Evolutionary conservation across 2,888 invertebrate species (phyloP).

Genomic region (Argyresthia goedartella): DNA sequence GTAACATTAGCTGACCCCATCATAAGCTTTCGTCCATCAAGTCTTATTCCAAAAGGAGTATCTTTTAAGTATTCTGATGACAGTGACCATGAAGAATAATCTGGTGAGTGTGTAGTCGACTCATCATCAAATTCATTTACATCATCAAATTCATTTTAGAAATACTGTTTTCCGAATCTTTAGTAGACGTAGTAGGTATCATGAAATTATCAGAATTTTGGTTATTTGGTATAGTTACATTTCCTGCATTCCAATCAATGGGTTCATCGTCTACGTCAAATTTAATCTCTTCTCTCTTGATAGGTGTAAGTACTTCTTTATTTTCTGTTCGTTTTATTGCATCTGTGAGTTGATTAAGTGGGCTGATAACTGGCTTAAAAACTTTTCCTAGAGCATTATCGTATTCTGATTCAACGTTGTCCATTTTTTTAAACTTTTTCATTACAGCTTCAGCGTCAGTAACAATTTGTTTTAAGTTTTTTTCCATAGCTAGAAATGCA

Average conservation of each 20-base stretch:
- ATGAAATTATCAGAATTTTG: background rate
- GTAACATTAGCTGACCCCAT: too few relatives aligned
- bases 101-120: background rate
- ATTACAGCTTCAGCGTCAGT: too few relatives aligned
- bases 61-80: conserved; percentile 1
- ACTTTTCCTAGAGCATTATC: background rate
- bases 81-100: background rate
- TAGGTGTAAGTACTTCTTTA: background rate
- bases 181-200: background rate
- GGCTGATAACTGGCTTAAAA: background rate
- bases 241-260: background rate
- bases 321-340: background rate
- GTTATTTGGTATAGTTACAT: background rate
- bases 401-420: background rate
- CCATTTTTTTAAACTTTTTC: background rate
- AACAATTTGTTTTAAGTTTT: too few relatives aligned
- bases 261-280: too few relatives aligned
- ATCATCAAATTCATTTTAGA: background rate
- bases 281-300: background rate
- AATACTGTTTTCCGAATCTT: background rate
- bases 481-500: too few relatives aligned
- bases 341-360: background rate
- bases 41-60: too few relatives aligned
- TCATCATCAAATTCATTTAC: background rate
- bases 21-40: too few relatives aligned